phyloP scores from a whole-genome alignment of 2,113 vertebrate genomes.

The Siphamia tubifer region DNA sequence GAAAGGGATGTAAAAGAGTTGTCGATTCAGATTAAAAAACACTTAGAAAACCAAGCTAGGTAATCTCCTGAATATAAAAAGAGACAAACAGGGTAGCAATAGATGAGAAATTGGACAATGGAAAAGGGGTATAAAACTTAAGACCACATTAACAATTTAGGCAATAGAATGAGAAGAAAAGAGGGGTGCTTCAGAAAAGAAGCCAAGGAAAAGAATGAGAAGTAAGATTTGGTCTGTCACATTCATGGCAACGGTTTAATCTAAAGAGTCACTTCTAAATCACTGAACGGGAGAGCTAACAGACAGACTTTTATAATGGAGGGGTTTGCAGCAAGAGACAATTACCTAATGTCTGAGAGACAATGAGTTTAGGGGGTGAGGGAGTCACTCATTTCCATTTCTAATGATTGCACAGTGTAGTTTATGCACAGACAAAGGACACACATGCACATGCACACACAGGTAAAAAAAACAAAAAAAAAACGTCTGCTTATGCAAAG shows the following conservation, averaged over 20 bases:
- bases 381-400: conserved; percentile 71
- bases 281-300: conserved; percentile 32
- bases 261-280: conserved; percentile 55
- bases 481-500: conserved; percentile 64
- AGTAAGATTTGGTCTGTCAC: not conserved
- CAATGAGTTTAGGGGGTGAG: conserved; percentile 70
- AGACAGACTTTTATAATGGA: conserved; percentile 50
- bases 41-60: not conserved
- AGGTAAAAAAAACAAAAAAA: conserved; percentile 38
- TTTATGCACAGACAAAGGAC: conserved; percentile 31
- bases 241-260: conserved; percentile 34
- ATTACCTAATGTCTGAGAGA: conserved; percentile 72
- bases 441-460: not conserved
- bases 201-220: not conserved
- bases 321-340: conserved; percentile 57
- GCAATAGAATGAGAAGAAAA: conserved; percentile 16
- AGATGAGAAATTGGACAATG: not conserved
- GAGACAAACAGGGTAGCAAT: not conserved
- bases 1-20: conserved; percentile 2
- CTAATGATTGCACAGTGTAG: conserved; percentile 63
- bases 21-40: conserved; percentile 13
- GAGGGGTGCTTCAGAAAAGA: conserved; percentile 24
- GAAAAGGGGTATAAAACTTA: conserved; percentile 22
- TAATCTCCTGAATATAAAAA: not conserved
- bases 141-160: conserved; percentile 37